Evolutionary conservation across 2,888 invertebrate genomes (phyloP).

Genomic region (Heliconius sara): DNA sequence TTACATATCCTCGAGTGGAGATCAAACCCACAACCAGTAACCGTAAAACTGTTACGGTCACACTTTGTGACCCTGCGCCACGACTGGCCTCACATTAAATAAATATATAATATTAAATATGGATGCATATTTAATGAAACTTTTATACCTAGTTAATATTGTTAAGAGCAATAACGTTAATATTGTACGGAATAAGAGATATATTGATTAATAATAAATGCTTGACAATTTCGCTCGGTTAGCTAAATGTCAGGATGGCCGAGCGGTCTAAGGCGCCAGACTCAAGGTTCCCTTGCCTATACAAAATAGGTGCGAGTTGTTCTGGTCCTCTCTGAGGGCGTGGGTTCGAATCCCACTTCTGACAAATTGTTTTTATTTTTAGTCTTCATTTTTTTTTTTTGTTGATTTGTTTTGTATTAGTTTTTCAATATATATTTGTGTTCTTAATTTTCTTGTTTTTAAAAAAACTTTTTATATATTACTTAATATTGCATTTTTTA

Average conservation of each 20-base stretch:
- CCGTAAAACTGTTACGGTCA: no score
- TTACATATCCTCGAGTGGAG: no score
- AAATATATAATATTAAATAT: no score
- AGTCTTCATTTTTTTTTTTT: background rate
- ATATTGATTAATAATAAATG: background rate
- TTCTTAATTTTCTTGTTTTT: background rate
- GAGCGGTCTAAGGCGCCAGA: conserved; percentile 78
- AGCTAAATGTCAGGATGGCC: conserved; percentile 88
- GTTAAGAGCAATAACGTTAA: no score
- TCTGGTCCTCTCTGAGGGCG: conserved; percentile 91
- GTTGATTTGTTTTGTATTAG: background rate
- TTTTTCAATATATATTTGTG: background rate
- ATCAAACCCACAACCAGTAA: no score
- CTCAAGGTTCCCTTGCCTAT: conserved; percentile 77
- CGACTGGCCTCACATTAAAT: no score
- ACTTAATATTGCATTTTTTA: no score
- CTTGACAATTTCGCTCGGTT: background rate
- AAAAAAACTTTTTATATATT: no score
- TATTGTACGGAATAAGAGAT: no score
- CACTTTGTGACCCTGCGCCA: no score
- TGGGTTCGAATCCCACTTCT: conserved; percentile 92
- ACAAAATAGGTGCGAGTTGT: conserved; percentile 86
- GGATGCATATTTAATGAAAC: no score
- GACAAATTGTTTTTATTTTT: conserved; percentile 77
- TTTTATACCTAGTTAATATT: no score